These are phyloP conservation scores for Procambarus clarkii DNA, from an alignment of 1,140 invertebrate genomes.

Conservation along the genomic window DNA sequence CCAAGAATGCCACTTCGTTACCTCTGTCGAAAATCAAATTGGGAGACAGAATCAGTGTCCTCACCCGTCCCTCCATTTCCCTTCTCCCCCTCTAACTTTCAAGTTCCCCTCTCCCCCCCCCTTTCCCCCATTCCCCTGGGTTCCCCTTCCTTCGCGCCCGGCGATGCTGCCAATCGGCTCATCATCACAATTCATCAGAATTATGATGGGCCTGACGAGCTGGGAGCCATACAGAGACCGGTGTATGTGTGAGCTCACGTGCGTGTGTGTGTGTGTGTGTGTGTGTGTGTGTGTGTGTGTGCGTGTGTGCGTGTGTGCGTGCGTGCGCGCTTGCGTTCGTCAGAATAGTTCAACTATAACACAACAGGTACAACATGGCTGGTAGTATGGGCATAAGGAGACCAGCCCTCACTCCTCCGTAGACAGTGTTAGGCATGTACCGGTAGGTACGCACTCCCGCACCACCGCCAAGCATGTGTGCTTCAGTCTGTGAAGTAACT, in stretches of 20 bases:
- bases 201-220: background rate
- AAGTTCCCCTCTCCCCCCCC: background rate
- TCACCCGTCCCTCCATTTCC: background rate
- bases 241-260: background rate
- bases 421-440: too few species aligned
- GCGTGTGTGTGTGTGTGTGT: background rate
- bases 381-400: too few species aligned
- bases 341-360: too few species aligned
- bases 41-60: slow-evolving; percentile 45
- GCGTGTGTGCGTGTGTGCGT: slow-evolving; percentile 8
- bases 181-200: slow-evolving; percentile 3
- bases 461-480: too few species aligned
- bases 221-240: background rate
- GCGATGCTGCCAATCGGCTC: background rate
- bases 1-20: slow-evolving; percentile 59
- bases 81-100: background rate
- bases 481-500: too few species aligned
- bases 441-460: too few species aligned
- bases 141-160: background rate
- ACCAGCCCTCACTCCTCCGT: too few species aligned
- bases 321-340: background rate
- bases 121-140: background rate
- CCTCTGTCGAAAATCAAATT: slow-evolving; percentile 55
- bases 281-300: slow-evolving; percentile 14
- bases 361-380: too few species aligned